Percentiles rank a stretch among this genome's conserved stretches.
phyloP scores from a whole-genome alignment of 2,888 invertebrate species.

The Prosopocoilus inquinatus region DNA sequence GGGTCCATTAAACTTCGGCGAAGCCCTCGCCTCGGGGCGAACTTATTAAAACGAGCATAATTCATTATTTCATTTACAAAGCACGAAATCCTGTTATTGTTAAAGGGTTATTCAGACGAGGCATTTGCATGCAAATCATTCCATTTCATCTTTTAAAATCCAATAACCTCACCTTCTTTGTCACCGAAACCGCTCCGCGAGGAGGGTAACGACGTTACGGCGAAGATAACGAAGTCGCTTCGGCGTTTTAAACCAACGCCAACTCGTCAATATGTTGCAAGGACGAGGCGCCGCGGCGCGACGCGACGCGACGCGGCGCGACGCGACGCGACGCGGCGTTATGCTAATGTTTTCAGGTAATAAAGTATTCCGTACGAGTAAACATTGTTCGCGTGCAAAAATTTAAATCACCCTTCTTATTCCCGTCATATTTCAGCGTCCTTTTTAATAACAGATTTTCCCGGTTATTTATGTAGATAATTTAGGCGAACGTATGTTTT shows the following conservation, averaged over 20 bases:
- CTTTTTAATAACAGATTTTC: slow-evolving; percentile 4
- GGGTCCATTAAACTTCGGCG: too few relatives aligned
- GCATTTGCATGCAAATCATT: slow-evolving; percentile 27
- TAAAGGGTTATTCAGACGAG: slow-evolving; percentile 25
- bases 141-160: slow-evolving; percentile 27
- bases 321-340: not conserved
- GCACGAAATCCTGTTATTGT: slow-evolving; percentile 12
- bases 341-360: slow-evolving; percentile 6
- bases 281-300: not conserved
- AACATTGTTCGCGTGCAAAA: slow-evolving; percentile 1
- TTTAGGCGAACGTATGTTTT: slow-evolving; percentile 13
- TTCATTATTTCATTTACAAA: slow-evolving; percentile 2
- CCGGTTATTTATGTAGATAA: not conserved
- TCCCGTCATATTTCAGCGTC: not conserved
- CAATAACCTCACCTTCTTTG: slow-evolving; percentile 24
- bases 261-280: not conserved
- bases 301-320: too few relatives aligned
- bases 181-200: slow-evolving; percentile 2
- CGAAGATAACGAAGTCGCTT: slow-evolving; percentile 13
- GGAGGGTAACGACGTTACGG: slow-evolving; percentile 11
- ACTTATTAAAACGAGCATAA: not conserved
- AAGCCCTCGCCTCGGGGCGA: too few relatives aligned
- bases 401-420: slow-evolving; percentile 1
- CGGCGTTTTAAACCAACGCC: slow-evolving; percentile 5
- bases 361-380: slow-evolving; percentile 1